A percentile compares a stretch with the other conserved stretches of the same genome.
These are phyloP conservation scores for Gyrodactylus salaris DNA, from an alignment of 1,140 invertebrate species.

Conservation along the genomic window DNA sequence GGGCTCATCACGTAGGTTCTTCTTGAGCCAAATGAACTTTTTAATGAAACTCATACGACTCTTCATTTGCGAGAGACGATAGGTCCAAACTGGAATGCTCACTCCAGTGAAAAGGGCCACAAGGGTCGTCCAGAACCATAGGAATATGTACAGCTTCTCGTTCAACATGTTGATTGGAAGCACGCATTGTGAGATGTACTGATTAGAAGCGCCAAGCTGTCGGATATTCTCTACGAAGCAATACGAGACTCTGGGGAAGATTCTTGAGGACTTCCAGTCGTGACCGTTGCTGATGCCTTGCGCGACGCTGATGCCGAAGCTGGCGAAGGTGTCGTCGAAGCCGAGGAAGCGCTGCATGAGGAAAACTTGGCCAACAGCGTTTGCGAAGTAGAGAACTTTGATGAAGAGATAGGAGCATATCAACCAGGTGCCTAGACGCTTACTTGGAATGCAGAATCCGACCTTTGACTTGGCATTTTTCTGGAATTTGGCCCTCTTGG, in stretches of 20 bases:
- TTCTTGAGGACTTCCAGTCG: neutral
- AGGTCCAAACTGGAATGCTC: neutral
- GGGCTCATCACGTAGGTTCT: neutral
- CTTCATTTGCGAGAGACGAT: neutral
- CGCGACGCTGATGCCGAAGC: neutral
- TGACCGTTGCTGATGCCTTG: neutral
- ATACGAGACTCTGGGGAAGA: slow-evolving; percentile 2
- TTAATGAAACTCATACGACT: neutral
- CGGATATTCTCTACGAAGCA: neutral
- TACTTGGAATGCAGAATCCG: neutral
- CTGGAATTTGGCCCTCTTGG: neutral
- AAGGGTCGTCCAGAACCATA: slow-evolving; percentile 5
- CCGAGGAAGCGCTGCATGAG: slow-evolving; percentile 4
- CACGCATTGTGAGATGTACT: slow-evolving; percentile 1
- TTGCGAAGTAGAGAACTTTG: slow-evolving; percentile 1
- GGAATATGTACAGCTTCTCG: slow-evolving; percentile 6
- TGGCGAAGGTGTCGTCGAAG: neutral
- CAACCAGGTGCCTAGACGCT: slow-evolving; percentile 3
- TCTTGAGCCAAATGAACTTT: neutral
- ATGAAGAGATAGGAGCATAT: neutral
- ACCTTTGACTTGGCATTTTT: no score
- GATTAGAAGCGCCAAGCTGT: neutral
- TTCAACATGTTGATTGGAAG: slow-evolving; percentile 6
- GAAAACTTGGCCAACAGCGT: neutral
- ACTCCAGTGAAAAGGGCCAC: neutral